Evolutionary conservation across 2,797 vertebrate genomes (phyloP).

Genomic region (Paratrypauchen microcephalus): DNA sequence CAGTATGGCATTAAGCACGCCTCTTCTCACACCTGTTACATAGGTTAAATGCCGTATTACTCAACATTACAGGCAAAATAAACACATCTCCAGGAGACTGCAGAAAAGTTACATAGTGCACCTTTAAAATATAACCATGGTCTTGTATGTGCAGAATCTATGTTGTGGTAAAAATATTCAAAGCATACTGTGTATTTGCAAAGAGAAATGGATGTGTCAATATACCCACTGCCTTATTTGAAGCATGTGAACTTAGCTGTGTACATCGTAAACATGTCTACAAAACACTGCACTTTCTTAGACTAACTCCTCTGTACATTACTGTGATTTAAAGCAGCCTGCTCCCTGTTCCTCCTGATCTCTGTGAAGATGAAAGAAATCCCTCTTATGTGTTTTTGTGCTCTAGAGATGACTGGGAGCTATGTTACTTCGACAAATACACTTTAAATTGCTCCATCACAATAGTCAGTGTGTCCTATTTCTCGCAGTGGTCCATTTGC

Average conservation of each 20-base stretch:
- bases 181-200: no score
- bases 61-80: no score
- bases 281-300: background rate
- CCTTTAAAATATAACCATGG: no score
- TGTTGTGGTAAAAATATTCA: no score
- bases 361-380: slow-evolving; percentile 22
- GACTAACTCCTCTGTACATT: background rate
- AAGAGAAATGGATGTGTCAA: background rate
- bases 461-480: slow-evolving; percentile 9
- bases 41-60: no score
- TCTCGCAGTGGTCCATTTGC: background rate
- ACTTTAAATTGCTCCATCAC: background rate
- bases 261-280: background rate
- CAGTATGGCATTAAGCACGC: no score
- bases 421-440: background rate
- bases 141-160: no score
- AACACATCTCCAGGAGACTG: no score
- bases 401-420: background rate
- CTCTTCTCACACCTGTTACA: no score
- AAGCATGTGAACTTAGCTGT: background rate
- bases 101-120: no score
- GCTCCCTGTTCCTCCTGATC: slow-evolving; percentile 3
- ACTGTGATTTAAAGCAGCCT: slow-evolving; percentile 2
- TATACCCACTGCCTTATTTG: background rate
- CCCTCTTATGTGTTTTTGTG: slow-evolving; percentile 2